Percentiles rank a stretch among this genome's conserved stretches.
These are phyloP conservation scores for Shargacucullia verbasci DNA, from an alignment of 2,888 invertebrate species.

Conservation along the genomic window DNA sequence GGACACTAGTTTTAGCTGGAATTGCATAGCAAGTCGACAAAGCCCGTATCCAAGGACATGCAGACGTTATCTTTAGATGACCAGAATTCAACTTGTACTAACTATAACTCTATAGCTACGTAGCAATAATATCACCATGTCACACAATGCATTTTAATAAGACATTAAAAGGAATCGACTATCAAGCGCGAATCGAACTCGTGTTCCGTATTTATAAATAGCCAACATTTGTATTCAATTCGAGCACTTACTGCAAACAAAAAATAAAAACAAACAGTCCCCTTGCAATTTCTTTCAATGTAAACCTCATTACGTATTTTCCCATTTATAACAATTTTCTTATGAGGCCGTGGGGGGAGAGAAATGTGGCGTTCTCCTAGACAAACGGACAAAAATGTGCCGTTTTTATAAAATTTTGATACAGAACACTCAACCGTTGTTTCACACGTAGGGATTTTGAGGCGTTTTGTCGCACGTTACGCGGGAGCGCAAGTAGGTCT, in stretches of 20 bases:
- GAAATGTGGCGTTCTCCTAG: conserved; percentile 9
- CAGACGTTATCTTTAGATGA: conserved; percentile 6
- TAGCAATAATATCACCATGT: conserved; percentile 1
- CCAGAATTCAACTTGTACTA: neutral
- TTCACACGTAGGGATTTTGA: no score
- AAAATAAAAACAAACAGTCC: no score
- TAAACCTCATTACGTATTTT: conserved; percentile 44
- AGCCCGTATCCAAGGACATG: conserved; percentile 11
- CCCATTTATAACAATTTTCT: conserved; percentile 42
- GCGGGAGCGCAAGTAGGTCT: no score
- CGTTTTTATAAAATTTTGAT: neutral
- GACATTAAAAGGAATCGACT: neutral
- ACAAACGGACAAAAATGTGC: conserved; percentile 6
- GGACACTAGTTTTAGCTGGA: conserved; percentile 13
- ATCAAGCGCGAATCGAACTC: neutral
- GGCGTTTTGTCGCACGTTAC: no score
- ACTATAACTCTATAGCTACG: no score
- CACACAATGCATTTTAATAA: neutral
- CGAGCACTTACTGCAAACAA: conserved; percentile 16
- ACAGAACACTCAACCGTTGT: conserved; percentile 12
- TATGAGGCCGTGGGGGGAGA: conserved; percentile 20
- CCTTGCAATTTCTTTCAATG: conserved; percentile 35
- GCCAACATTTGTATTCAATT: conserved; percentile 15
- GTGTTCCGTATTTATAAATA: conserved; percentile 3
- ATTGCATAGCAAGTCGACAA: conserved; percentile 10